Percentiles rank a stretch among this genome's conserved stretches.
These are phyloP conservation scores for Sinocyclocheilus maitianheensis DNA, from an alignment of 2,113 vertebrate genomes.

Conservation along the genomic window DNA sequence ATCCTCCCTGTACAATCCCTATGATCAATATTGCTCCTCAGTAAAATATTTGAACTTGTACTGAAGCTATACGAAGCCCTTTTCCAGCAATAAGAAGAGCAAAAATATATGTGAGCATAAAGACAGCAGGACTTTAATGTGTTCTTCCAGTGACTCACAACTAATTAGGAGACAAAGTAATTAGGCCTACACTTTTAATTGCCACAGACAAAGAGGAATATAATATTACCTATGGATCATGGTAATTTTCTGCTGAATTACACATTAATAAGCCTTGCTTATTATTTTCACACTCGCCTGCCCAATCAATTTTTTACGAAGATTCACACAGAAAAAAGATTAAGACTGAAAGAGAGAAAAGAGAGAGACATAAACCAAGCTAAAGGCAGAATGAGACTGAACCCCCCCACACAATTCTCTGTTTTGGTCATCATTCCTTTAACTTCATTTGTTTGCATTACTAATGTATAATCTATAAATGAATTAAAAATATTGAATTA, in stretches of 20 bases:
- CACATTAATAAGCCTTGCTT: conserved; percentile 41
- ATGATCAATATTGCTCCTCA: not conserved
- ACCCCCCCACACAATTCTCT: no score
- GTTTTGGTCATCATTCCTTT: no score
- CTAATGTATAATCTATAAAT: not conserved
- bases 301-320: conserved; percentile 24
- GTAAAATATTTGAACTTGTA: not conserved
- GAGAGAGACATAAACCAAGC: not conserved
- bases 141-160: conserved; percentile 38
- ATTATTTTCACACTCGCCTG: conserved; percentile 33
- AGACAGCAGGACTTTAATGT: conserved; percentile 39
- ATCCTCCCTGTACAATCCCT: not conserved
- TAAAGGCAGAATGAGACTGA: not conserved
- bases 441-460: no score
- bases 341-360: not conserved
- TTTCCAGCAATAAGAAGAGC: not conserved
- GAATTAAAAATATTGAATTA: not conserved
- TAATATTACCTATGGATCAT: conserved; percentile 51
- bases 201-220: conserved; percentile 33
- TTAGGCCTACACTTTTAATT: conserved; percentile 49
- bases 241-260: conserved; percentile 55
- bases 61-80: not conserved
- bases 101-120: not conserved
- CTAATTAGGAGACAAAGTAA: conserved; percentile 45
- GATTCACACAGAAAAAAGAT: not conserved